A percentile compares a stretch with the other conserved stretches of the same genome.
Conservation (phyloP, 1,140 invertebrate genomes). For the Brachionus plicatilis region DNA sequence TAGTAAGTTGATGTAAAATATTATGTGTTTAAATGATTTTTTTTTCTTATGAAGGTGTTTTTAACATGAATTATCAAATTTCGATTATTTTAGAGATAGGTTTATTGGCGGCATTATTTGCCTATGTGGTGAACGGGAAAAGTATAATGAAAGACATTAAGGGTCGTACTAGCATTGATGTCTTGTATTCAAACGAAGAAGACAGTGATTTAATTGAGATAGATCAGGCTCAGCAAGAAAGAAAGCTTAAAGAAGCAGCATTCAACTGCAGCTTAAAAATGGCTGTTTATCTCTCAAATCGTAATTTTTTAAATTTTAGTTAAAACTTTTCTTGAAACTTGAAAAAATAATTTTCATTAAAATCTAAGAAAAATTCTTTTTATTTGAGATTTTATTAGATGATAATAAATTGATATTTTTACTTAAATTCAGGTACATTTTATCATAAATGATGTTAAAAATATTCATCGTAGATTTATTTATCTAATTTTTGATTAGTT, state of each 20-base stretch:
- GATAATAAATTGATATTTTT: not conserved
- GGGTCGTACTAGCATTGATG: constrained; percentile 1
- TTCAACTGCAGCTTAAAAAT: not conserved
- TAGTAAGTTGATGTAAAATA: not conserved
- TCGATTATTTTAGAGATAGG: not conserved
- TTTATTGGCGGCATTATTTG: not conserved
- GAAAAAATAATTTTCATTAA: not conserved
- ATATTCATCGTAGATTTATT: not conserved
- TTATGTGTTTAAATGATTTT: not conserved
- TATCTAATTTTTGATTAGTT: not conserved
- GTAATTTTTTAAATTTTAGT: not conserved
- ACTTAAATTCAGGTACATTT: not conserved
- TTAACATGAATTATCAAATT: not conserved
- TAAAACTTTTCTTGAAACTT: not conserved
- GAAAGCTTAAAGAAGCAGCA: not conserved
- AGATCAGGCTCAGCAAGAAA: not conserved
- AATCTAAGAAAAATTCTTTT: not conserved
- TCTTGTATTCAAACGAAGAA: constrained; percentile 20
- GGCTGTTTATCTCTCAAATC: not conserved
- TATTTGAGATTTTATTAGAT: not conserved
- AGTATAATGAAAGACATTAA: not conserved
- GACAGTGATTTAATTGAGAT: constrained; percentile 7
- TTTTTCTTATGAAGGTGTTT: not conserved
- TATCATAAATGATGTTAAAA: not conserved
- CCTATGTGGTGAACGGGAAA: not conserved